These are phyloP conservation scores for Parnassius orleans DNA, from an alignment of 2,888 invertebrate genomes.

Conservation along the genomic window DNA sequence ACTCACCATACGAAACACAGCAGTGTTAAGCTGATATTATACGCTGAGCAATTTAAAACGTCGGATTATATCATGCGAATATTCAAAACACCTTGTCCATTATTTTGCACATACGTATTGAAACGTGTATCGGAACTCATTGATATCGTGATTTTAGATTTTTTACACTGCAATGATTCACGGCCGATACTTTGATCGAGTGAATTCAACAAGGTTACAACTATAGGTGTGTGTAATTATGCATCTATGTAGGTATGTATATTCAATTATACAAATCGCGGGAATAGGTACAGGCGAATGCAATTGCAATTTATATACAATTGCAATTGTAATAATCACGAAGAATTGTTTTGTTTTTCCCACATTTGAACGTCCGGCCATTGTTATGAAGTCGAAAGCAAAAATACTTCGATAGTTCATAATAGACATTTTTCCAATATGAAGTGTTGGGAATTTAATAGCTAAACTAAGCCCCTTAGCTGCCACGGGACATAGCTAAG, in stretches of 20 bases:
- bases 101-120: not conserved
- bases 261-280: slow-evolving; percentile 28
- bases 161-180: slow-evolving; percentile 55
- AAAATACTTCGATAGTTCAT: slow-evolving; percentile 31
- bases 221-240: slow-evolving; percentile 5
- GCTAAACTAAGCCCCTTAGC: not conserved
- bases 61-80: no score
- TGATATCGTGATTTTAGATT: slow-evolving; percentile 30
- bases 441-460: slow-evolving; percentile 7
- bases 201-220: slow-evolving; percentile 35
- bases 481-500: no score
- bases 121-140: not conserved
- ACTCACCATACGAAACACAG: no score
- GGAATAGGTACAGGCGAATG: slow-evolving; percentile 28
- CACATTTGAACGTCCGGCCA: slow-evolving; percentile 67
- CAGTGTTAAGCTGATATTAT: no score
- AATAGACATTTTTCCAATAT: slow-evolving; percentile 24
- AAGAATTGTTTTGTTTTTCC: slow-evolving; percentile 48
- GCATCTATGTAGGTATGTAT: slow-evolving; percentile 5
- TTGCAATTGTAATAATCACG: slow-evolving; percentile 37
- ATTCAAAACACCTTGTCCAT: not conserved
- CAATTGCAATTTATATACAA: slow-evolving; percentile 38
- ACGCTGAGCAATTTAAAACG: no score
- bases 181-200: slow-evolving; percentile 50
- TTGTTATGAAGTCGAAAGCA: slow-evolving; percentile 47